phyloP scores from a whole-genome alignment of 2,797 vertebrate genomes.

The Lycodopsis pacificus region DNA sequence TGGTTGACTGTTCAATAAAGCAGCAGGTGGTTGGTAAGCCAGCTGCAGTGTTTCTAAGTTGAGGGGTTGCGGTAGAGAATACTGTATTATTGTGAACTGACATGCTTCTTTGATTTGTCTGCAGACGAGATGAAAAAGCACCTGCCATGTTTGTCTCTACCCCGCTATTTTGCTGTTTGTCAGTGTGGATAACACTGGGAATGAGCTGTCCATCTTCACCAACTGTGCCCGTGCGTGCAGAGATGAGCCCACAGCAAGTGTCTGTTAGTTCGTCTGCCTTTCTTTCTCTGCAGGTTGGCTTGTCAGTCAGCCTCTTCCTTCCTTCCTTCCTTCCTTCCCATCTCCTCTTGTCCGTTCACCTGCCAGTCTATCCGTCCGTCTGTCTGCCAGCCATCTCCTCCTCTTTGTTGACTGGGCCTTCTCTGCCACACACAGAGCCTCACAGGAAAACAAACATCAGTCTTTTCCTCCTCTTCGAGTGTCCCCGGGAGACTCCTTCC shows the following conservation, averaged over 20 bases:
- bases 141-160: slow-evolving; percentile 7
- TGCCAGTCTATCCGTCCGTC: slow-evolving; percentile 22
- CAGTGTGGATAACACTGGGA: slow-evolving; percentile 29
- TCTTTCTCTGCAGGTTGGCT: slow-evolving; percentile 46
- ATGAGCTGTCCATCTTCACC: slow-evolving; percentile 67
- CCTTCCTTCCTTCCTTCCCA: slow-evolving; percentile 9
- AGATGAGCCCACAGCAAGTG: slow-evolving; percentile 49
- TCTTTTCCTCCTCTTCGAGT: slow-evolving; percentile 44
- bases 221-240: slow-evolving; percentile 20
- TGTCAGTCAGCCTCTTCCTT: slow-evolving; percentile 59
- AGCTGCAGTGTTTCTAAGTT: neutral
- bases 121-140: slow-evolving; percentile 40
- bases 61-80: neutral
- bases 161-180: slow-evolving; percentile 45
- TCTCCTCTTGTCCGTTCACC: slow-evolving; percentile 37
- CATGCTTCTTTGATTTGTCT: slow-evolving; percentile 38
- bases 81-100: slow-evolving; percentile 1
- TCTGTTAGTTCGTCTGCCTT: slow-evolving; percentile 53
- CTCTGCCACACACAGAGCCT: slow-evolving; percentile 54
- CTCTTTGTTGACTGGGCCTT: slow-evolving; percentile 29
- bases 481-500: slow-evolving; percentile 66
- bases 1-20: neutral
- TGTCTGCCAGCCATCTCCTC: slow-evolving; percentile 10
- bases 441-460: slow-evolving; percentile 74
- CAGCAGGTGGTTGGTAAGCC: neutral